Evolutionary conservation across 2,797 vertebrate genomes (phyloP).

Genomic region (Peromyscus melanophrys): DNA sequence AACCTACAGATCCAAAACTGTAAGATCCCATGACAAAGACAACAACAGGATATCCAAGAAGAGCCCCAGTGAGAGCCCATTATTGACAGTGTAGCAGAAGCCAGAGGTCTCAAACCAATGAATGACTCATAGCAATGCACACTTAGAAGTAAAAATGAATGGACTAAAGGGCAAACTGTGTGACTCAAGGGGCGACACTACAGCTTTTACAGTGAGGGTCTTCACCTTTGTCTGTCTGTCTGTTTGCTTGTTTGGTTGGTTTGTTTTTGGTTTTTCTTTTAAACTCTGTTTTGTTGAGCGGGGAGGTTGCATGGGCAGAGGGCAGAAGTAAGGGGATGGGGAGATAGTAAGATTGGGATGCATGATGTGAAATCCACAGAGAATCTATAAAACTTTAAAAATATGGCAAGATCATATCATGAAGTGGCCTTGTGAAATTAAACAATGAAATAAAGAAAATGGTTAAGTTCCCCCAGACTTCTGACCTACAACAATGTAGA

Average conservation of each 20-base stretch:
- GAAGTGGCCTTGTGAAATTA: neutral
- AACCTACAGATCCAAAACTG: neutral
- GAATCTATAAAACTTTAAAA: neutral
- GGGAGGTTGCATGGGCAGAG: neutral
- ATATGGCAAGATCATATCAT: neutral
- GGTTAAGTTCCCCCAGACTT: neutral
- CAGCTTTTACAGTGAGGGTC: neutral
- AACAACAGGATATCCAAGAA: neutral
- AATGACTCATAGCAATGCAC: neutral
- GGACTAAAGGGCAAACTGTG: neutral
- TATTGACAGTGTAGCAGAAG: neutral
- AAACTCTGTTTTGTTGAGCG: neutral
- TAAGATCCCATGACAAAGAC: neutral
- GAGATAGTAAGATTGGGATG: neutral
- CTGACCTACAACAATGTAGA: neutral
- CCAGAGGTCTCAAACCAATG: neutral
- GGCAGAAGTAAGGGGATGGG: neutral
- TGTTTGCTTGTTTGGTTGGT: neutral
- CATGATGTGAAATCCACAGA: neutral
- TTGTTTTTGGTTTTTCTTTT: neutral
- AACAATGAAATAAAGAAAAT: neutral
- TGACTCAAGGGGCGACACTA: neutral
- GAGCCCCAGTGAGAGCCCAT: neutral
- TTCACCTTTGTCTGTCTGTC: neutral
- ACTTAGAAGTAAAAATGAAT: neutral